Evolutionary conservation across 2,888 invertebrate genomes (phyloP).

Genomic region (Thera britannica): DNA sequence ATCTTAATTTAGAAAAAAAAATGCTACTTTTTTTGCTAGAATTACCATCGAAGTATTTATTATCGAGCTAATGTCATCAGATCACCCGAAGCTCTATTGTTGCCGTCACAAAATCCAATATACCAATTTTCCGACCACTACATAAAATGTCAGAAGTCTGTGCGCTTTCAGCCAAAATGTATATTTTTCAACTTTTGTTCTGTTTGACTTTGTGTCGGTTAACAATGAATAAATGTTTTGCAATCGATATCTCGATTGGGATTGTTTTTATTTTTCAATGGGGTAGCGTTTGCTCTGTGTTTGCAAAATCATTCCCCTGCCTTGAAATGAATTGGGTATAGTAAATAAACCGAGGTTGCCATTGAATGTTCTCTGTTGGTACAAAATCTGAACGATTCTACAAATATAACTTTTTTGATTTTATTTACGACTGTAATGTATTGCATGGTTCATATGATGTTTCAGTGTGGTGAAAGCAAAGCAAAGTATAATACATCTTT

Average conservation of each 20-base stretch:
- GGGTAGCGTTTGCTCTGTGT: not conserved
- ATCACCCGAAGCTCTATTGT: too few species aligned
- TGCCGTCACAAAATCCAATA: too few species aligned
- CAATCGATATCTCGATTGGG: conserved; percentile 16
- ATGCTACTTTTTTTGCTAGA: too few species aligned
- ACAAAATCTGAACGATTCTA: too few species aligned
- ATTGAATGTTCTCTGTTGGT: not conserved
- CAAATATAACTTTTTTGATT: too few species aligned
- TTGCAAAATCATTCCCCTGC: not conserved
- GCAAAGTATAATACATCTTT: too few species aligned
- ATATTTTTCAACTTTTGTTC: conserved; percentile 15
- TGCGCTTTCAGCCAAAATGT: conserved; percentile 13
- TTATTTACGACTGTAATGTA: too few species aligned
- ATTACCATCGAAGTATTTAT: too few species aligned
- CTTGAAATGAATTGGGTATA: not conserved
- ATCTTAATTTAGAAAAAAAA: too few species aligned
- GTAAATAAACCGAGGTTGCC: not conserved
- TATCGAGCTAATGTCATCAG: too few species aligned
- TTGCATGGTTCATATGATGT: too few species aligned
- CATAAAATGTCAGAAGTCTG: conserved; percentile 6
- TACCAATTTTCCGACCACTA: conserved; percentile 6
- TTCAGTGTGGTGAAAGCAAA: too few species aligned
- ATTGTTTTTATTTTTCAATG: conserved; percentile 8
- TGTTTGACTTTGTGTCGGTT: conserved; percentile 18
- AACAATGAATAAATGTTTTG: conserved; percentile 18